These are phyloP conservation scores for Coenobita brevimanus DNA, from an alignment of 1,140 invertebrate genomes.

Conservation along the genomic window DNA sequence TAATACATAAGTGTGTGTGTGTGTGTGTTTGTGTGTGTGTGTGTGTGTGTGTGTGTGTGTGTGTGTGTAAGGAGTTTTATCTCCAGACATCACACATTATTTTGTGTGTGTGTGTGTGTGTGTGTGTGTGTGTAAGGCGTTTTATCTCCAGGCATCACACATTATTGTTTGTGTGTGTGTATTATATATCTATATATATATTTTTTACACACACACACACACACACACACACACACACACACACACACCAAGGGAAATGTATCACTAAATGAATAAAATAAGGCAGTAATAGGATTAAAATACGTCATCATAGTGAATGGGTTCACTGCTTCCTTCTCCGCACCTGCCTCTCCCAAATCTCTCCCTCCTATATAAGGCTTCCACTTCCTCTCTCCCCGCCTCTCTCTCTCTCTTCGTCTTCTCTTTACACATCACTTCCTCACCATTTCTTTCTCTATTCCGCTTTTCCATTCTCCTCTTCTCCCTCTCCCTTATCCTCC, in stretches of 20 bases:
- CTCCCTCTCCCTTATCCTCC: not conserved
- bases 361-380: not conserved
- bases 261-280: too few species aligned
- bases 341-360: not conserved
- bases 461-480: not conserved
- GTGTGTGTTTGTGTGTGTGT: slow-evolving; percentile 8
- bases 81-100: not conserved
- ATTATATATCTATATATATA: too few species aligned
- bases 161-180: too few species aligned
- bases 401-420: not conserved
- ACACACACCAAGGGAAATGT: too few species aligned
- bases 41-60: slow-evolving; percentile 11
- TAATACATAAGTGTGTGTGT: slow-evolving; percentile 4
- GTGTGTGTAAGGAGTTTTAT: not conserved
- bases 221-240: too few species aligned
- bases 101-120: slow-evolving; percentile 23
- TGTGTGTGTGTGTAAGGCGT: not conserved
- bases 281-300: too few species aligned
- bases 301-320: too few species aligned
- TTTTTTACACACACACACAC: too few species aligned
- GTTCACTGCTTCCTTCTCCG: not conserved
- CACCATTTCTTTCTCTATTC: not conserved
- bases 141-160: too few species aligned
- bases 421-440: not conserved
- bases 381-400: not conserved